Evolutionary conservation across 2,113 vertebrate genomes (phyloP).

Genomic region (Laticauda colubrina): DNA sequence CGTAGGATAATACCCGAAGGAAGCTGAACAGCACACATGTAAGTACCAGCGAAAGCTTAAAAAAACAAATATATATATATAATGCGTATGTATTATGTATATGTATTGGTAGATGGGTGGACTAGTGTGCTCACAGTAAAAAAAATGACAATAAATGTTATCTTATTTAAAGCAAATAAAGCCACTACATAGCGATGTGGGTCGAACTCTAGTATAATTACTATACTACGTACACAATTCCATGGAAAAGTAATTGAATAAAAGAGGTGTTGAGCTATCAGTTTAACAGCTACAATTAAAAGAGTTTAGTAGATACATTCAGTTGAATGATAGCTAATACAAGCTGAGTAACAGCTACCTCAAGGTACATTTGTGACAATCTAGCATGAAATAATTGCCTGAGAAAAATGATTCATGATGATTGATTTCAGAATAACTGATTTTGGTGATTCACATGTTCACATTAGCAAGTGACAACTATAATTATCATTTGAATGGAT

Average conservation of each 20-base stretch:
- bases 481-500: slow-evolving; percentile 5
- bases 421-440: slow-evolving; percentile 20
- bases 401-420: slow-evolving; percentile 22
- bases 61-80: too few relatives aligned
- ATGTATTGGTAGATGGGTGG: too few relatives aligned
- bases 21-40: too few relatives aligned
- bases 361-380: slow-evolving; percentile 1
- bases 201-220: not conserved
- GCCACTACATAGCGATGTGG: not conserved
- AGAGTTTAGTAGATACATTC: not conserved
- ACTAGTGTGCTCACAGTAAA: too few relatives aligned
- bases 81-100: too few relatives aligned
- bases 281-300: not conserved
- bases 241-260: not conserved
- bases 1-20: too few relatives aligned
- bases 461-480: not conserved
- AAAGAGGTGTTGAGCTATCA: not conserved
- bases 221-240: not conserved
- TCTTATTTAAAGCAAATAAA: not conserved
- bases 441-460: slow-evolving; percentile 11
- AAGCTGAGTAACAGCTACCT: not conserved
- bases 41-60: too few relatives aligned
- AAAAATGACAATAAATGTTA: too few relatives aligned
- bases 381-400: slow-evolving; percentile 6
- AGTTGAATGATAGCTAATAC: slow-evolving; percentile 17